Evolutionary conservation across 2,797 vertebrate species (phyloP).

Genomic region (Sciurus carolinensis): DNA sequence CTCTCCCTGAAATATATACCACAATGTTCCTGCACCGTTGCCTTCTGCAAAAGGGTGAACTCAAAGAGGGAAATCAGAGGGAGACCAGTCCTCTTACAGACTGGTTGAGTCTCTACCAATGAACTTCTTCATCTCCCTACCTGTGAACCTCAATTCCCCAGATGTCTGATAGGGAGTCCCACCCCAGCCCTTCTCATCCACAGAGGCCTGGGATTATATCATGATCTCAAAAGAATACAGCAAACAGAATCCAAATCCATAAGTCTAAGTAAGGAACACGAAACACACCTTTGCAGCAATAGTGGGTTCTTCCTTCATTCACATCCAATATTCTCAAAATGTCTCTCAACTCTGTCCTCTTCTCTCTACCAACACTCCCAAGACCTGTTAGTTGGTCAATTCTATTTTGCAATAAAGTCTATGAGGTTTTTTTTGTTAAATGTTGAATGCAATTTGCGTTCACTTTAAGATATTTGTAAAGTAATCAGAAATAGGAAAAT

Average conservation of each 20-base stretch:
- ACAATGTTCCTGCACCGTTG: neutral
- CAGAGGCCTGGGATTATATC: neutral
- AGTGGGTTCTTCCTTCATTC: neutral
- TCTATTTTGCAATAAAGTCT: constrained; percentile 1
- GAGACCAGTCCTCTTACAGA: neutral
- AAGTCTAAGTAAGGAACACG: neutral
- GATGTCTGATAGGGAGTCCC: neutral
- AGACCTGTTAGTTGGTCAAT: neutral
- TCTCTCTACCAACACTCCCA: neutral
- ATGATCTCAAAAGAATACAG: neutral
- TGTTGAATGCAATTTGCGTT: neutral
- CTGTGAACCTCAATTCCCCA: neutral
- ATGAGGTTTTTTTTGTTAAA: neutral
- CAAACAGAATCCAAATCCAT: neutral
- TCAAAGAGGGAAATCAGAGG: neutral
- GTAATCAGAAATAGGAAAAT: constrained; percentile 26
- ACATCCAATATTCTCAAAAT: constrained; percentile 7
- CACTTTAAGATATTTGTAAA: constrained; percentile 35
- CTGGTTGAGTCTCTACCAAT: neutral
- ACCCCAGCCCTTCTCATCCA: neutral
- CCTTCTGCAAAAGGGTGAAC: neutral
- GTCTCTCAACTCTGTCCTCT: neutral
- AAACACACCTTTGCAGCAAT: neutral
- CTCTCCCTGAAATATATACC: neutral
- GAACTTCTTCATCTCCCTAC: neutral